A percentile compares a stretch with the other conserved stretches of the same genome.
These are phyloP conservation scores for Porites lutea DNA, from an alignment of 64 coral and sea anemone genomes.

Conservation along the genomic window DNA sequence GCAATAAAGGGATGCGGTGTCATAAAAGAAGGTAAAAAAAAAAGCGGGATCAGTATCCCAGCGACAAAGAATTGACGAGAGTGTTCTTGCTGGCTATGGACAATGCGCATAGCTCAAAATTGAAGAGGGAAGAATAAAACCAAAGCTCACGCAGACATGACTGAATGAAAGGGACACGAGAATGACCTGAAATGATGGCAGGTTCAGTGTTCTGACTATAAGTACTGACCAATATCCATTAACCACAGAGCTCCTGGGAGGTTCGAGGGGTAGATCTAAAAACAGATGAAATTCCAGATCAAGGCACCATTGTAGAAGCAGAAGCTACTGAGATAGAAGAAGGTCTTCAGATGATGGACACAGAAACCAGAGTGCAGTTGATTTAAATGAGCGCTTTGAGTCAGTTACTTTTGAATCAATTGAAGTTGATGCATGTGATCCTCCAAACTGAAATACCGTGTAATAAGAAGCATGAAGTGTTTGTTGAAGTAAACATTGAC, in stretches of 20 bases:
- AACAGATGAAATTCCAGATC: no score
- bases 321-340: no score
- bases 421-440: no score
- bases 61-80: neutral
- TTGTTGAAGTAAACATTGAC: no score
- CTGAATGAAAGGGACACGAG: neutral
- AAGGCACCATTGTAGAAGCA: no score
- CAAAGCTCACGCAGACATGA: constrained; percentile 1
- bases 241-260: neutral
- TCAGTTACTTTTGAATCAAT: no score
- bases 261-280: no score
- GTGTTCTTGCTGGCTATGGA: neutral
- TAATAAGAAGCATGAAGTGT: no score
- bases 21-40: neutral
- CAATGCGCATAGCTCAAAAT: neutral
- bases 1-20: neutral
- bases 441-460: no score
- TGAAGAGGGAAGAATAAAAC: neutral
- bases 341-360: no score
- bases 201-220: neutral
- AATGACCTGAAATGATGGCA: neutral
- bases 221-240: neutral
- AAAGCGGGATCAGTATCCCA: neutral
- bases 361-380: no score
- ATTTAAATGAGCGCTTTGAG: no score